Base-by-base conservation (phyloP, 2,888 invertebrate genomes). In the Drosophila gaucha region DNA sequence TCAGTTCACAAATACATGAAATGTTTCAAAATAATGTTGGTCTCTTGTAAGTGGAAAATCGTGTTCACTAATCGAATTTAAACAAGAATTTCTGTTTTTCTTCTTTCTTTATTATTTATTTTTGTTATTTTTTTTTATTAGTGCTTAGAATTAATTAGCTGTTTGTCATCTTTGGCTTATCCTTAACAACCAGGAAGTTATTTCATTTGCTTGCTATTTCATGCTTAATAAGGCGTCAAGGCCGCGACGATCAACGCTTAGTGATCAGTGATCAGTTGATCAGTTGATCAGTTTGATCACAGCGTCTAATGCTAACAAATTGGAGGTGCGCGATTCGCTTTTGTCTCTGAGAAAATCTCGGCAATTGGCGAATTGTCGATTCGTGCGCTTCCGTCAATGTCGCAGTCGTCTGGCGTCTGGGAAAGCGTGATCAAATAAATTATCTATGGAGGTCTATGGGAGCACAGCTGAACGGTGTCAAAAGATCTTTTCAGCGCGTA, bases 301-400 rank as follows among this genome's bases (percentile, higher is more conserved):
- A 14, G 41, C 59, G 65, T 38, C 52, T 74, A 70, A 55, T 64
- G 64, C 41, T 44, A 49, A 38, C 57, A 58, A 44, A 36, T 60
- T 50, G 26, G 14, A 44, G 36, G 18, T n/a, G n/a, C 30, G 54
- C 47, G 59, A 55, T 65, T 65, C 22, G 59, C 73, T 60, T n/a
- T 63, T 75, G 71, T 82, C 50, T 35, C 22, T 51, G 20, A 12
- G 16, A 35, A 35, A 46, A 47, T 46, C 36, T 52, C 22, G 43
- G 28, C 8, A 52, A 39, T 38, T 51, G 51, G 47, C 52, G 30
- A 46, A 46, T 46, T 46, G 50, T 8, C 64, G 47, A 74, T 63
- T 82, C 80, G 80, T 80, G 86, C 74, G 86, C 80, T 80, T 86
- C 86, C 80, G 86, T 80, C 84, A 80, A 68, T 49, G 46, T 39